Evolutionary conservation across 64 coral and sea anemone species (phyloP), one percentile per base, ranked within the genome.

Genomic region (Platygyra sinensis): DNA sequence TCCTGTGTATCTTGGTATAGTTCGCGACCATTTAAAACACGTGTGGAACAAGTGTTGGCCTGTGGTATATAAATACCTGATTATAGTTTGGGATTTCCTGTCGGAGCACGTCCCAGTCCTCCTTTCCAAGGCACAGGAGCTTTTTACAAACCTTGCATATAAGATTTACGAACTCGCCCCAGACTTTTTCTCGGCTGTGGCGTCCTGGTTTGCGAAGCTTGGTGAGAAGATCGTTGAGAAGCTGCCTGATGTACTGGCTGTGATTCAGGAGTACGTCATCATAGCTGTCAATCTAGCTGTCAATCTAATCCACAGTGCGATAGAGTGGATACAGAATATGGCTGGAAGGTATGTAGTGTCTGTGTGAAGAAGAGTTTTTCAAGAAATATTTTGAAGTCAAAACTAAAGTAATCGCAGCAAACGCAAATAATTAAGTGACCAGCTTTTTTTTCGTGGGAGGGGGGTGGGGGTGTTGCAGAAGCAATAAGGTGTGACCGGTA

Each of bases 111-210:
- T 90, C 5, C 97, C 97, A 36, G 55, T 88, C 62, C 79, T 96
- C 20, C 24, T 93, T 16, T 62, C 91, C 36, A 90, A 90, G 86
- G 79, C 87, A 27, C 86, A 83, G 19, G 94, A 93, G 31, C 60
- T 99, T 72, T 63, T 80, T 51, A 76, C 29, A 52, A 89, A 60
- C 71, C 22, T 80, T 38, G 93, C 82, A 12, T 64, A 82, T 30
- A 91, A 72, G 65, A 87, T 99, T 75, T 99, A 99, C 79, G 91
- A 93, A 77, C 78, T 99, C 4, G 88, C 94, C 8, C 97, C 97
- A 65, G 91, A 99, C 28, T 99, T 99, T 50, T 99, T 99, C 75
- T 80, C 87, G 18, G 90, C 74, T 64, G 65, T 99, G 18, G 91
- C 84, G 10, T 84, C 78, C 12, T 87, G 90, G 75, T 74, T 99